phyloP scores from a whole-genome alignment of 1,140 invertebrate genomes.

The Ceratosolen fusciceps region DNA sequence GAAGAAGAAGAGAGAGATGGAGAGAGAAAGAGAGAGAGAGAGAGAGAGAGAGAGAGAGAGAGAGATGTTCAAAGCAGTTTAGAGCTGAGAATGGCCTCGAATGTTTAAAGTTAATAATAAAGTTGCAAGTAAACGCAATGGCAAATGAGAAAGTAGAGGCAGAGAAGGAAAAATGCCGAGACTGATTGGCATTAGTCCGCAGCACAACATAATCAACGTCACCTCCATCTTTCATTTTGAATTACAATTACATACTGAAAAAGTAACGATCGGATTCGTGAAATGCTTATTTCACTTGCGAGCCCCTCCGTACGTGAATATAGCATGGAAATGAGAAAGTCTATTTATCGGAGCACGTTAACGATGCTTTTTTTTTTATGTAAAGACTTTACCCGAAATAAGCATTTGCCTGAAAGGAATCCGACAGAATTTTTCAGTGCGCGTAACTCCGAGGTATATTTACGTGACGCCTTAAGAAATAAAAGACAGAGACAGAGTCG shows the following conservation, averaged over 20 bases:
- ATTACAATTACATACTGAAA: not conserved
- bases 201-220: not conserved
- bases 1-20: no score
- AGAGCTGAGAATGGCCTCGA: no score
- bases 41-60: no score
- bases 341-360: no score
- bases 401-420: not conserved
- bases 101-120: no score
- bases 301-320: not conserved
- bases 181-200: not conserved
- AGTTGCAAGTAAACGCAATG: no score
- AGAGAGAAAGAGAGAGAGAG: no score
- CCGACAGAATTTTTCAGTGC: not conserved
- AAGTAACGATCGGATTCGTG: not conserved
- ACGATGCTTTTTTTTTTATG: not conserved
- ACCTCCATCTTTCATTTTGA: not conserved
- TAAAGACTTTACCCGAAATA: not conserved
- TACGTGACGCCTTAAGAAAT: not conserved
- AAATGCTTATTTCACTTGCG: not conserved
- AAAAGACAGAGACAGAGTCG: not conserved
- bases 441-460: conserved; percentile 5
- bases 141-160: no score
- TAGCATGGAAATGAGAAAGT: not conserved
- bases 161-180: no score
- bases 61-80: no score